phyloP scores from a whole-genome alignment of 2,113 vertebrate species.

The Sylvietta virens region DNA sequence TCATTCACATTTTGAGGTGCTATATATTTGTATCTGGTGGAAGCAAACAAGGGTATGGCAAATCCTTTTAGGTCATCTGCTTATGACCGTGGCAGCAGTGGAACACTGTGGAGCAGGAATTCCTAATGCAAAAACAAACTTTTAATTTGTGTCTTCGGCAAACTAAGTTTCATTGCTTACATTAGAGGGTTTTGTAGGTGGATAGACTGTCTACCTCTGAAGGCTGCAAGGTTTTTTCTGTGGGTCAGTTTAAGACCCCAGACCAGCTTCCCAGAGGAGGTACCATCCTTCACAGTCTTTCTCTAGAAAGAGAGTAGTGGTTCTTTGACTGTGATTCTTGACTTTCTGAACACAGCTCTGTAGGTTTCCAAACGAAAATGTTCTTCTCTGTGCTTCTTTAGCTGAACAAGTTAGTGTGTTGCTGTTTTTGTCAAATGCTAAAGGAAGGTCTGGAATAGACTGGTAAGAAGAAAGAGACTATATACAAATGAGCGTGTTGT shows the following conservation, averaged over 20 bases:
- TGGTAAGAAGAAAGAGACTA: not conserved
- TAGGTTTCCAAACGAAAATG: not conserved
- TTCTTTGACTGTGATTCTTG: not conserved
- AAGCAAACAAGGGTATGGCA: not conserved
- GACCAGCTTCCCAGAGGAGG: not conserved
- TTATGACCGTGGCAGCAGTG: not conserved
- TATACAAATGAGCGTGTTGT: not conserved
- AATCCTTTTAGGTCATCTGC: not conserved
- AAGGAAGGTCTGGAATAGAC: not conserved
- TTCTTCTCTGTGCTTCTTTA: not conserved
- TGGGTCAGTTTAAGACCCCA: rapidly evolving
- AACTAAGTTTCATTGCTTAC: not conserved
- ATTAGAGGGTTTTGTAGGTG: not conserved
- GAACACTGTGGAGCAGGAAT: not conserved
- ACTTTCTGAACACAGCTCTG: not conserved
- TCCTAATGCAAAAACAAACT: not conserved
- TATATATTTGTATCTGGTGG: not conserved
- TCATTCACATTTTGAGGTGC: not conserved
- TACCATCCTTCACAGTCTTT: not conserved
- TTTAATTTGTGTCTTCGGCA: not conserved
- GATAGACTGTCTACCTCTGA: not conserved
- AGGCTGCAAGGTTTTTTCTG: not conserved
- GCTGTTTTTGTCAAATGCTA: not conserved
- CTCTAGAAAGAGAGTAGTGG: not conserved
- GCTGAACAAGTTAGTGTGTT: not conserved